These are phyloP conservation scores for Mus minutoides DNA, from an alignment of 2,797 vertebrate genomes.

Conservation along the genomic window DNA sequence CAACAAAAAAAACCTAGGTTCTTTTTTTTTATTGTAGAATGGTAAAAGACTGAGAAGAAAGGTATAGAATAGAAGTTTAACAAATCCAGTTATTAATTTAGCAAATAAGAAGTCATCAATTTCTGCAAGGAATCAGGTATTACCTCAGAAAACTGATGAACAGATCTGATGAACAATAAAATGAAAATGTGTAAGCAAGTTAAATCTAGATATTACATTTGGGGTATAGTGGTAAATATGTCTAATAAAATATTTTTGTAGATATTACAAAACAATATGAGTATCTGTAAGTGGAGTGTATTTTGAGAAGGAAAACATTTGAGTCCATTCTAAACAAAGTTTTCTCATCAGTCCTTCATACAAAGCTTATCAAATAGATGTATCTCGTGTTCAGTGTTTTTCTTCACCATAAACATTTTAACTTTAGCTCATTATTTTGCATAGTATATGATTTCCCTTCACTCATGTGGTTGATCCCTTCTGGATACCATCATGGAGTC, in stretches of 20 bases:
- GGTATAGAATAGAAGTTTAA: neutral
- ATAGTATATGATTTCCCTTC: neutral
- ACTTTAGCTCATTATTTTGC: neutral
- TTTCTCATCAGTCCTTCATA: constrained; percentile 21
- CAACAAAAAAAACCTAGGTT: neutral
- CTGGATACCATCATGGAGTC: neutral
- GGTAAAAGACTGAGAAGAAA: constrained; percentile 46
- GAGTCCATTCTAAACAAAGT: neutral
- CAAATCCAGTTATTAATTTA: constrained; percentile 7
- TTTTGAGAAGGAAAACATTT: neutral
- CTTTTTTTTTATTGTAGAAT: neutral
- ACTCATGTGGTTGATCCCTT: constrained; percentile 13
- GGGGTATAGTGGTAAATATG: neutral
- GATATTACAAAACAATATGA: neutral
- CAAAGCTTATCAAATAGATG: constrained; percentile 31
- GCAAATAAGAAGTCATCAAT: neutral
- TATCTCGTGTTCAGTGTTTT: neutral
- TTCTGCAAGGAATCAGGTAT: constrained; percentile 4
- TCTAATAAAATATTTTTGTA: neutral
- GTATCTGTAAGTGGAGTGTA: neutral
- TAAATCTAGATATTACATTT: neutral
- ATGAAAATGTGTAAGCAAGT: neutral
- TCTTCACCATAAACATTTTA: neutral
- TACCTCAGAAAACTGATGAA: constrained; percentile 30
- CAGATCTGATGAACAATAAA: constrained; percentile 24